Evolutionary conservation across 2,113 vertebrate genomes (phyloP).

Genomic region (Dasyurus viverrinus): DNA sequence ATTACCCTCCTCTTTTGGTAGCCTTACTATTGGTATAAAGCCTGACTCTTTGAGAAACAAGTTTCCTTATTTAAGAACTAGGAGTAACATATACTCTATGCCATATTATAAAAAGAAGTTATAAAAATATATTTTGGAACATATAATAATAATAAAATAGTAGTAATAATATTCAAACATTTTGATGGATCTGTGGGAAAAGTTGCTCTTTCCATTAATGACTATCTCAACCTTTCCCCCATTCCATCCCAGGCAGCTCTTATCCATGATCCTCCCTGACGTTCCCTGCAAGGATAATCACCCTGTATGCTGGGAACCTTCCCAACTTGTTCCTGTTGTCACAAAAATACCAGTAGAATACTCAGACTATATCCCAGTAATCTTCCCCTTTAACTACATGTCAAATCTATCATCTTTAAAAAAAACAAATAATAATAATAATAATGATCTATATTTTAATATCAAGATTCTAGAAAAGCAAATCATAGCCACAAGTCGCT

Average conservation of each 20-base stretch:
- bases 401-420: neutral
- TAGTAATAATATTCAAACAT: neutral
- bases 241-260: neutral
- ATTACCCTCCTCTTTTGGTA: neutral
- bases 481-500: neutral
- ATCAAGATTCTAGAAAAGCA: neutral
- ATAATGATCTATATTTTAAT: neutral
- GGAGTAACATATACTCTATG: neutral
- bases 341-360: neutral
- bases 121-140: neutral
- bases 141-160: neutral
- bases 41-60: neutral
- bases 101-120: neutral
- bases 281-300: neutral
- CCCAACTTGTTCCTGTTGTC: neutral
- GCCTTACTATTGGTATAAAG: neutral
- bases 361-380: neutral
- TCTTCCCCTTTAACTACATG: neutral
- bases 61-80: neutral
- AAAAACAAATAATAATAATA: neutral
- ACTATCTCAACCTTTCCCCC: neutral
- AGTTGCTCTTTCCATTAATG: neutral
- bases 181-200: neutral
- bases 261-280: neutral
- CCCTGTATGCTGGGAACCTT: neutral